Conservation (phyloP, 2,888 invertebrate species). For the Lottia scabra region DNA sequence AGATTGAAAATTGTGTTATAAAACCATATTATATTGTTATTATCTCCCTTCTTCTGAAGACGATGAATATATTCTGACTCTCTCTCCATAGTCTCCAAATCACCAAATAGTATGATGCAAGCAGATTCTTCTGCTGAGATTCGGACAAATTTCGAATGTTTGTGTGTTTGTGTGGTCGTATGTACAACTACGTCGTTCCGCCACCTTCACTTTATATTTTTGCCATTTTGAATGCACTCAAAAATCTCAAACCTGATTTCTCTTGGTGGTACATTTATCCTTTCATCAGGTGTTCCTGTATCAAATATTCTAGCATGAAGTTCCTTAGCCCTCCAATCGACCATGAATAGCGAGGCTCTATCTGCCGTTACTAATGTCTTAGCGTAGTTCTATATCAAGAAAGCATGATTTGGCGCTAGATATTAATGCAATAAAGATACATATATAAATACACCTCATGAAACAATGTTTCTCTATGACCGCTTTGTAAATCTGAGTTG, state of each 20-base stretch:
- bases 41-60: no score
- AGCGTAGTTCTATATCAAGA: slow-evolving; percentile 75
- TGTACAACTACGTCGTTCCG: no score
- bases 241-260: slow-evolving; percentile 56
- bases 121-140: no score
- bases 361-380: slow-evolving; percentile 84
- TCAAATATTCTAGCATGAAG: slow-evolving; percentile 86
- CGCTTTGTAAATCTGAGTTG: not conserved
- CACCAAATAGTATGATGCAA: no score
- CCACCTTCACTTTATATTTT: no score
- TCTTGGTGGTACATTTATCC: slow-evolving; percentile 42
- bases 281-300: slow-evolving; percentile 49
- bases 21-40: no score
- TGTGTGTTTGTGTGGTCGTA: no score
- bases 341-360: slow-evolving; percentile 83
- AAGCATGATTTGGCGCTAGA: slow-evolving; percentile 5
- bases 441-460: not conserved
- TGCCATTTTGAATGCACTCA: not conserved
- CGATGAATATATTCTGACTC: no score
- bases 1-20: no score
- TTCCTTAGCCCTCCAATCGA: slow-evolving; percentile 80
- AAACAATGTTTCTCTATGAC: not conserved
- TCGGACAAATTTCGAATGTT: no score
- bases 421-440: not conserved
- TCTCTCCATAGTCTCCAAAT: no score